Evolutionary conservation across 2,888 invertebrate genomes (phyloP).

Genomic region (Lithophane socia): DNA sequence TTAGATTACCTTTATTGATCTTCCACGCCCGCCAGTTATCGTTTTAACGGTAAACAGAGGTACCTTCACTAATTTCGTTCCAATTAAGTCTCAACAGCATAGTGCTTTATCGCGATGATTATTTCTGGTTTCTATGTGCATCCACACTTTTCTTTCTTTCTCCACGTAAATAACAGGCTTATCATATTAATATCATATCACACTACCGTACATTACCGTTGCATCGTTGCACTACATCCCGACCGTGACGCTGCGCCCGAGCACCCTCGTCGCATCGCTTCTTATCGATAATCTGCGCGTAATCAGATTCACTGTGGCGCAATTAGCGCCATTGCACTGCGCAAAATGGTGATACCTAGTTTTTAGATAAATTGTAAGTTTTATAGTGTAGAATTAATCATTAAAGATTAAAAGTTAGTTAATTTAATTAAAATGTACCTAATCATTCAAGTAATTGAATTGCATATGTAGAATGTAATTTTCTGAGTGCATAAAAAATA

Average conservation of each 20-base stretch:
- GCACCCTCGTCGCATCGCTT: background rate
- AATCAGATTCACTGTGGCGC: slow-evolving; percentile 54
- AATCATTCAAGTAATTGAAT: too few relatives aligned
- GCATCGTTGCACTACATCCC: slow-evolving; percentile 49
- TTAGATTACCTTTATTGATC: background rate
- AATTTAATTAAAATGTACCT: background rate
- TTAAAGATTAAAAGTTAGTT: background rate
- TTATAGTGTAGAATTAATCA: too few relatives aligned
- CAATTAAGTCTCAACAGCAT: background rate
- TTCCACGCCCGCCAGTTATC: background rate
- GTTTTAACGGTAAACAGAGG: background rate
- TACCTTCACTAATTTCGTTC: background rate
- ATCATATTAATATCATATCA: slow-evolving; percentile 20
- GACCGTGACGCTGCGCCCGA: slow-evolving; percentile 58
- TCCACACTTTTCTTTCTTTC: background rate
- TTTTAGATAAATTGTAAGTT: background rate
- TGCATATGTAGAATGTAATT: too few relatives aligned
- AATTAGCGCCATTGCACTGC: slow-evolving; percentile 50
- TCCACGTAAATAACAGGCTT: background rate
- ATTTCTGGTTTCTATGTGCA: background rate
- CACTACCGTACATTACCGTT: slow-evolving; percentile 37
- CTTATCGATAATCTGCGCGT: slow-evolving; percentile 52
- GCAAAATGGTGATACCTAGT: background rate
- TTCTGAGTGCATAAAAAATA: background rate
- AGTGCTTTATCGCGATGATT: background rate